Base-by-base conservation (phyloP, 1,140 invertebrate genomes). In the Dreissena rostriformis region DNA sequence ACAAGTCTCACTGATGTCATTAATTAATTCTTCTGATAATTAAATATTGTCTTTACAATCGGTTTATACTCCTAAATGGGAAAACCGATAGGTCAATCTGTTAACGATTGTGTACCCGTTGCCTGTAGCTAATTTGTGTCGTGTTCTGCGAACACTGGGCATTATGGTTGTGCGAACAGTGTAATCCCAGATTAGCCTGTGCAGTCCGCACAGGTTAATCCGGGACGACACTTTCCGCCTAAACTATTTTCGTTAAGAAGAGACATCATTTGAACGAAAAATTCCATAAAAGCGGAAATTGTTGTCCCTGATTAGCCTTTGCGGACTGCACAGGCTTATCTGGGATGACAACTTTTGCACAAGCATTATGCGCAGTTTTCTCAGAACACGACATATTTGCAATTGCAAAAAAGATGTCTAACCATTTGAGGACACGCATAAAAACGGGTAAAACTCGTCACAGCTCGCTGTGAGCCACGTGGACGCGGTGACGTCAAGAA, bases 401-500 rank as follows among this genome's bases (percentile, higher is more conserved):
- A n/a, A 61, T 4, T 4, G 22, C 57, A 61, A 61, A 61, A 19
- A 61, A 61, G 53, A 12, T 57, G 22, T 52, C 22, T 70, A 29
- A 79, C 77, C 77, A 57, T 53, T 22, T 15, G 52, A 29, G 19
- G 65, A 65, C 11, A 28, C 55, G 67, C 77, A 79, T 17, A 79
- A 19, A 55, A 71, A 51, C 49, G 39, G 39, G 53, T 79, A 52
- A 17, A 8, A 17, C 24, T 67, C 17, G 17, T 68, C 70, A 24
- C 77, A 79, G 11, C 1, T 22, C 7, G 26, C n/a, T 7, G 77
- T 79, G 19, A 70, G 70, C 77, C 77, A 79, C 17, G 26, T 70
- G 51, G 66, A 49, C 7, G 77, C 24, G 24, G n/a, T 55, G 24
- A 66, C 68, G 53, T 79, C 28, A 0, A 79, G 15, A 19, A 71